Evolutionary conservation across 2,113 vertebrate genomes (phyloP), one percentile per base, ranked within the genome.

Genomic region (Forbesichthys papilliferus): DNA sequence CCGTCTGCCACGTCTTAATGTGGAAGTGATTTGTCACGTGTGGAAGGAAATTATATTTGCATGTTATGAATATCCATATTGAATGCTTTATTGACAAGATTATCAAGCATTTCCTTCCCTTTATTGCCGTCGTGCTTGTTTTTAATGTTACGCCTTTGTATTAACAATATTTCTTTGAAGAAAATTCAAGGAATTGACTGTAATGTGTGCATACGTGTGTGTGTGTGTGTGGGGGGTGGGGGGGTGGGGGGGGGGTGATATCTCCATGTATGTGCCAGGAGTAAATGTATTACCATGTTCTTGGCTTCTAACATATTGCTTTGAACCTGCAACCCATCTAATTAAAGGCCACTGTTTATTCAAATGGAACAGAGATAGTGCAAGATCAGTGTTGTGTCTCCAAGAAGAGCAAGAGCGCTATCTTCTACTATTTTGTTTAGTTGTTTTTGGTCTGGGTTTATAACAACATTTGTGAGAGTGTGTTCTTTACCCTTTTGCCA

Each of bases 331-430:
- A 52, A 53, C 67, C 34, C 11, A 68, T 61, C 66, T 73, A 86
- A 89, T 89, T 80, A 86, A 85, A 87, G 84, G 68, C 55, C 7
- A 5, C 52, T 62, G 69, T 83, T 80, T 75, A 73, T 82, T 79
- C 62, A 72, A 46, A 70, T 49, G 11, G 16, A 64, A 36, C 51
- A 48, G 11, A 27, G 66, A 76, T 66, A 61, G 49, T 2, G 14
- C 59, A 51, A 58, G 75, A 82, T 6, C 0, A 74, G 58, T 71
- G 72, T 76, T 27, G 33, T 62, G 75, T 77, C 71, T 82, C 77
- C 2, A 27, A 27, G 27, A 56, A 67, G 75, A 85, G 69, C 10
- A 9, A 63, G 51, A 77, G 70, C 64, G 71, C 63, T 72, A 72
- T 60, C 78, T 77, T n/a, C 9, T 59, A 48, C 61, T 62, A 75